Evolutionary conservation across 2,113 vertebrate species (phyloP).

Genomic region (Pica pica): DNA sequence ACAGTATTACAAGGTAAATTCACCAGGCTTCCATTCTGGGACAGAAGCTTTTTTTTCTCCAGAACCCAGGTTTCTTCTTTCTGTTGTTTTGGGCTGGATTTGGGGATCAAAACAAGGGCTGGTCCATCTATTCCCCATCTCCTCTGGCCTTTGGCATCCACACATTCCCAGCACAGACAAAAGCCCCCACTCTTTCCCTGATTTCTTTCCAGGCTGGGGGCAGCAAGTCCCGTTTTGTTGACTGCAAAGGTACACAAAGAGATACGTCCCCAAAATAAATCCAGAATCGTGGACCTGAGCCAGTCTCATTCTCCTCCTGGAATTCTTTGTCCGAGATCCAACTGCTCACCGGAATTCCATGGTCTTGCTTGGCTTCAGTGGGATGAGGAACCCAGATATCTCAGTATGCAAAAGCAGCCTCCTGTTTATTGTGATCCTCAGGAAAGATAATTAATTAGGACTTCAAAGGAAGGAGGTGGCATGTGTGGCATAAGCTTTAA

Average conservation of each 20-base stretch:
- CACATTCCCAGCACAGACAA: not conserved
- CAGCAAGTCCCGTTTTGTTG: not conserved
- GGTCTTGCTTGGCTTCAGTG: not conserved
- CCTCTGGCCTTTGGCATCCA: not conserved
- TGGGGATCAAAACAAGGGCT: not conserved
- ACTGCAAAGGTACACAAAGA: not conserved
- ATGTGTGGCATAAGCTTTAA: not conserved
- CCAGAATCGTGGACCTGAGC: not conserved
- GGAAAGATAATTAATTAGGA: constrained; percentile 1
- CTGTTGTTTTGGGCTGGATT: not conserved
- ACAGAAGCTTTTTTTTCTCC: not conserved
- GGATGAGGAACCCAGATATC: not conserved
- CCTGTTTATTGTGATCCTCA: not conserved
- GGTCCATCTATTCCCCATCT: not conserved
- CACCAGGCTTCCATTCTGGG: not conserved
- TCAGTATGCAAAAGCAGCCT: not conserved
- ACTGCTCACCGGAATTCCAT: not conserved
- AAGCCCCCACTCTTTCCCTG: rapidly evolving
- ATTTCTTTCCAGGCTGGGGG: rapidly evolving
- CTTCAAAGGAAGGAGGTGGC: not conserved
- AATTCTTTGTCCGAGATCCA: not conserved
- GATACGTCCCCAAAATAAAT: not conserved
- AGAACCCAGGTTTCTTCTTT: not conserved
- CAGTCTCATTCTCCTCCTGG: not conserved
- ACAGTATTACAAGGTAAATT: not conserved